Conservation (phyloP, 1,140 invertebrate genomes). For the Arctopsyche grandis region DNA sequence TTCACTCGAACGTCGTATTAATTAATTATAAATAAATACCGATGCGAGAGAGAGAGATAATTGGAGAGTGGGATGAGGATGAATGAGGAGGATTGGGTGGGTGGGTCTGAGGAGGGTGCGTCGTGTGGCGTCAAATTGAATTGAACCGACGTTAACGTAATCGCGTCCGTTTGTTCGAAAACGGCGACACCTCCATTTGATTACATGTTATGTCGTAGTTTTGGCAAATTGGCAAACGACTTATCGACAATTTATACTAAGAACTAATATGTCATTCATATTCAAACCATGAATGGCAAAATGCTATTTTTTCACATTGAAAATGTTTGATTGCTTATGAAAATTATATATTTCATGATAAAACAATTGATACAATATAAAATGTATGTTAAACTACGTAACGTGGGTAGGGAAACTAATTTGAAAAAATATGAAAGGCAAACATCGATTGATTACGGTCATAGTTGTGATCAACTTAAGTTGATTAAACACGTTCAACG, state of each 20-base stretch:
- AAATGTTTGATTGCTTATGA: no score
- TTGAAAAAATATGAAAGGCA: slow-evolving; percentile 5
- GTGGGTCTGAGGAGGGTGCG: neutral
- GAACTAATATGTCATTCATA: no score
- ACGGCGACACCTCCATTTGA: slow-evolving; percentile 31
- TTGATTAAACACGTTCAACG: slow-evolving; percentile 16
- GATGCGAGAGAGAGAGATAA: slow-evolving; percentile 14
- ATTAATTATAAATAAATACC: slow-evolving; percentile 45
- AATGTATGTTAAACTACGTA: no score
- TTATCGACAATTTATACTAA: no score
- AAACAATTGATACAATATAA: no score
- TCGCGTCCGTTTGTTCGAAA: neutral
- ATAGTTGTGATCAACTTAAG: neutral
- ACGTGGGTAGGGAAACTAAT: neutral
- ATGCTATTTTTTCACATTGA: no score
- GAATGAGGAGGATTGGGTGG: no score
- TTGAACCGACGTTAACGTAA: slow-evolving; percentile 22
- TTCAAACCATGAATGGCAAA: no score
- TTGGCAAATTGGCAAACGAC: neutral
- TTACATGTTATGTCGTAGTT: slow-evolving; percentile 1
- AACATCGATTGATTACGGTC: neutral
- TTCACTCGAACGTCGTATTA: slow-evolving; percentile 20
- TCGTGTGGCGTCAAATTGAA: slow-evolving; percentile 50
- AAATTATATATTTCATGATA: no score
- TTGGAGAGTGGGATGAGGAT: no score